Percentiles rank a stretch among this genome's conserved stretches.
phyloP scores from a whole-genome alignment of 2,113 vertebrate genomes.

The Mus spicilegus region DNA sequence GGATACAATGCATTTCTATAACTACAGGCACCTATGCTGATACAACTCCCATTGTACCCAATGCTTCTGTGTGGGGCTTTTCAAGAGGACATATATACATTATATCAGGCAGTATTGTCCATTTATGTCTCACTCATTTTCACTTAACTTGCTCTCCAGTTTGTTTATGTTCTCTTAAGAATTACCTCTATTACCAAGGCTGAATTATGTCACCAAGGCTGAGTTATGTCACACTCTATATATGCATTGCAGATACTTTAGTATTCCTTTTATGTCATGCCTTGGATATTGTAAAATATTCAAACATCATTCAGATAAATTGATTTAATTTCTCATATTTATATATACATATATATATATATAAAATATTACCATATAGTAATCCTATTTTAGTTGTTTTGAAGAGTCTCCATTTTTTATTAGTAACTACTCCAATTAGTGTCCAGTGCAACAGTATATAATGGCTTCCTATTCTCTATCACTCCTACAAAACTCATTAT shows the following conservation, averaged over 20 bases:
- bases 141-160: background rate
- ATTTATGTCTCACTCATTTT: background rate
- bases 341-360: no score
- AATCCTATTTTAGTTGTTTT: background rate
- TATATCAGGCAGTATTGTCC: background rate
- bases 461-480: background rate
- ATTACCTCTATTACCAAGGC: background rate
- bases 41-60: background rate
- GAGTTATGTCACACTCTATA: background rate
- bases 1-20: background rate
- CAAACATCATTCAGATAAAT: background rate
- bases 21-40: background rate
- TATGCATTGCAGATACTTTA: background rate
- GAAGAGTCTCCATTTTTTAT: background rate
- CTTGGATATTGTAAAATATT: background rate
- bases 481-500: background rate
- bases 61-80: background rate
- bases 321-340: background rate
- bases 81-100: background rate
- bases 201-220: background rate
- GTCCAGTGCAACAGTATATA: background rate
- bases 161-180: background rate
- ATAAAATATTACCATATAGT: background rate
- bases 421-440: background rate
- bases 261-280: background rate